Evolutionary conservation across 2,888 invertebrate genomes (phyloP).

Genomic region (Drosophila parthenogenetica): DNA sequence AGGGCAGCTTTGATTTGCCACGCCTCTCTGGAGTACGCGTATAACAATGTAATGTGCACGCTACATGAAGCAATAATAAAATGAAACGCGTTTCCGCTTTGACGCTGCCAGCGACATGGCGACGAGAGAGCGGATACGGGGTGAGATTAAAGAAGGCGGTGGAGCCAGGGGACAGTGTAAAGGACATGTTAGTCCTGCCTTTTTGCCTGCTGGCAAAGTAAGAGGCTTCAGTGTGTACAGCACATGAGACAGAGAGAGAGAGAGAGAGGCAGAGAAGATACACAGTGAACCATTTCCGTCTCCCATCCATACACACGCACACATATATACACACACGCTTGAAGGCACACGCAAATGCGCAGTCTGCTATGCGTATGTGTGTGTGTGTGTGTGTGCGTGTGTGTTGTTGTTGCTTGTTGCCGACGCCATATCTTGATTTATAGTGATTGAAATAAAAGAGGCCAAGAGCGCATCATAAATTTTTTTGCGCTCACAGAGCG

Average conservation of each 20-base stretch:
- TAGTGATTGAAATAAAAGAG: slow-evolving; percentile 82
- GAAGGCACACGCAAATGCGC: slow-evolving; percentile 72
- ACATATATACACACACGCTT: slow-evolving; percentile 23
- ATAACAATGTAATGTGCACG: slow-evolving; percentile 76
- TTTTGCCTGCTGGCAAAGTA: slow-evolving; percentile 51
- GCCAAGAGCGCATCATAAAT: slow-evolving; percentile 81
- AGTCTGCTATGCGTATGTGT: slow-evolving; percentile 41
- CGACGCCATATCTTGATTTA: slow-evolving; percentile 80
- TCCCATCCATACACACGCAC: slow-evolving; percentile 29
- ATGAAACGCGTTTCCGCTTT: slow-evolving; percentile 78
- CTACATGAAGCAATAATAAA: slow-evolving; percentile 79
- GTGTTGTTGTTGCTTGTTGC: slow-evolving; percentile 30
- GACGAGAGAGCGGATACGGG: neutral
- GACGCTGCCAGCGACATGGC: slow-evolving; percentile 54
- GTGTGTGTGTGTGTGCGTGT: slow-evolving; percentile 18
- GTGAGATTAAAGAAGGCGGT: neutral
- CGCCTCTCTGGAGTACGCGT: slow-evolving; percentile 19
- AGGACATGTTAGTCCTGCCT: slow-evolving; percentile 57
- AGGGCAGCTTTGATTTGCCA: slow-evolving; percentile 5
- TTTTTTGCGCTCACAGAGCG: slow-evolving; percentile 64
- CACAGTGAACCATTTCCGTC: slow-evolving; percentile 69
- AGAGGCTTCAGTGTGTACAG: slow-evolving; percentile 32
- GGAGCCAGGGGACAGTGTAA: slow-evolving; percentile 12
- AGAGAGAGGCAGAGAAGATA: slow-evolving; percentile 26
- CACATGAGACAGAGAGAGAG: slow-evolving; percentile 6